Evolutionary conservation across 23 tunicate species (phyloP), one percentile per base, ranked within the genome.

Genomic region (Styela clava): DNA sequence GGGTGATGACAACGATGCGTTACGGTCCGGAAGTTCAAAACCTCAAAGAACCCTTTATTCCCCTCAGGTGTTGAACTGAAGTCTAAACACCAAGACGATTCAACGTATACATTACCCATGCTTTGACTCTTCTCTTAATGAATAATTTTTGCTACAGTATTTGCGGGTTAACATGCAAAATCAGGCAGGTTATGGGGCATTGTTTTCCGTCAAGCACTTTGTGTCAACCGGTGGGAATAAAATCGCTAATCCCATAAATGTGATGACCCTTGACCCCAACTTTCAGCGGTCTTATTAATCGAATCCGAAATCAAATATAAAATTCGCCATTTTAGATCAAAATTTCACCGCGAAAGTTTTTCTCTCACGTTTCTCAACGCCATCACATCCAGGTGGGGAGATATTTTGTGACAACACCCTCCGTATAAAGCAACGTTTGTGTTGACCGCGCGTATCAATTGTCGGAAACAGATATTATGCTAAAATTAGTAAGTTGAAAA

Each of bases 201-300:
- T 67, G 71, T 1, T 27, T 29, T 27, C 21, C 2, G 16, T 67
- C 31, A 25, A 12, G 56, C 56, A 44, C 9, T 44, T 7, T 44
- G 56, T 44, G 56, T 44, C 56, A 12, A 44, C 56, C 12, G 56
- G 56, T 44, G 56, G 81, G 81, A n/a, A 76, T 32, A 9, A 76
- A 76, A 44, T 76, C 21, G 33, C 81, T 76, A 76, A 76, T 76
- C 81, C 81, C 33, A 76, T 76, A 44, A 76, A 76, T 52, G 65
- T 27, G 64, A 9, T 44, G 81, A 76, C 81, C 81, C 24, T 76
- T 76, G 62, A 52, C 64, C 81, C 81, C n/a, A 71, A 32, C 37
- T 71, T 71, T 71, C 37, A 71, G 29, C 77, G 34, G 35, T 28
- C 37, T 26, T 2, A 30, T 30, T 16, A n/a, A 34, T 28, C 37